phyloP scores from a whole-genome alignment of 2,797 vertebrate genomes.

The Dryobates pubescens region DNA sequence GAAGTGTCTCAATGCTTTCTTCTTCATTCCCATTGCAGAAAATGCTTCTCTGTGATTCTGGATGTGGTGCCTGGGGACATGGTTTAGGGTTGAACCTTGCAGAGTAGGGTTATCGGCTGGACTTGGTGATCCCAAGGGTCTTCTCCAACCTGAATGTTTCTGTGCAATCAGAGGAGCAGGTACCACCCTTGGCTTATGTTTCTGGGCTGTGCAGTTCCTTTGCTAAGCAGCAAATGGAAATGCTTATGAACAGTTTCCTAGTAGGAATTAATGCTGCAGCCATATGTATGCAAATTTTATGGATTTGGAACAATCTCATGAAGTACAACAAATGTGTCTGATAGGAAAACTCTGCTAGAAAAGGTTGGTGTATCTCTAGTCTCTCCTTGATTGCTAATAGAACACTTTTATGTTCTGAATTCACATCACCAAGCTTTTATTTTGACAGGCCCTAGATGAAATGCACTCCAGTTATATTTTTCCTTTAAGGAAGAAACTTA shows the following conservation, averaged over 20 bases:
- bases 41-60: too few species aligned
- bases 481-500: conserved; percentile 56
- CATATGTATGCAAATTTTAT: conserved; percentile 56
- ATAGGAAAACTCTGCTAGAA: conserved; percentile 36
- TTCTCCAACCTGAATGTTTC: too few species aligned
- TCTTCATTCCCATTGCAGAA: too few species aligned
- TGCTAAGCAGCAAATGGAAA: background rate
- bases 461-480: conserved; percentile 46
- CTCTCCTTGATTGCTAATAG: conserved; percentile 66
- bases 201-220: background rate
- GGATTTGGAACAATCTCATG: conserved; percentile 64
- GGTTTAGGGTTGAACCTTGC: too few species aligned
- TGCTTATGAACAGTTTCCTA: background rate
- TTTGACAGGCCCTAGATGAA: conserved; percentile 66
- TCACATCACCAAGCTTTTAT: conserved; percentile 61
- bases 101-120: too few species aligned
- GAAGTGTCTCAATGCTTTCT: background rate
- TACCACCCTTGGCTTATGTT: background rate
- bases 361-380: conserved; percentile 54
- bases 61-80: too few species aligned
- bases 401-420: conserved; percentile 60
- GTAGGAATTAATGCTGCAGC: conserved; percentile 32
- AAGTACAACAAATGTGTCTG: conserved; percentile 65
- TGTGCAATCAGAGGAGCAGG: background rate
- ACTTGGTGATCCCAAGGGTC: too few species aligned